phyloP scores from a whole-genome alignment of 23 tunicate genomes.

The Halocynthia roretzi region DNA sequence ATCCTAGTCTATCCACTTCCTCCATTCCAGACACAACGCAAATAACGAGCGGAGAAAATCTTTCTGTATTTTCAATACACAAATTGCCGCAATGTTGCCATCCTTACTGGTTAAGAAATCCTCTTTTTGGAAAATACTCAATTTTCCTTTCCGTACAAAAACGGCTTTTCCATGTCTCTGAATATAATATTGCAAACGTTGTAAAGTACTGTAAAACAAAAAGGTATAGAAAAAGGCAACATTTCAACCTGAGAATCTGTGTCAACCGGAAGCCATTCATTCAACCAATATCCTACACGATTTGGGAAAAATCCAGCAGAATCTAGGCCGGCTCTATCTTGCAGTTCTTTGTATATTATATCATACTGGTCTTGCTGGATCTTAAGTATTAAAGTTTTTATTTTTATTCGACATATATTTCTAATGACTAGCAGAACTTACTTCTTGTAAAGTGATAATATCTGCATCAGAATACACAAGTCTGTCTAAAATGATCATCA shows the following conservation, averaged over 20 bases:
- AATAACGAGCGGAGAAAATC: neutral
- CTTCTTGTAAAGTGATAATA: constrained; percentile 24
- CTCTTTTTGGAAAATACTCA: neutral
- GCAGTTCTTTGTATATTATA: neutral
- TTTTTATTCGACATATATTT: neutral
- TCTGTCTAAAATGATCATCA: constrained; percentile 9
- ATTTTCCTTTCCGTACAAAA: constrained; percentile 7
- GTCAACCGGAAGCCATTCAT: constrained; percentile 8
- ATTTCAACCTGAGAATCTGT: neutral
- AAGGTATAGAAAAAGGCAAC: neutral
- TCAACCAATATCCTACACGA: constrained; percentile 1
- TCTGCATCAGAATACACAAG: constrained; percentile 1
- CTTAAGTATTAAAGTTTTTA: neutral
- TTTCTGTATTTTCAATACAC: neutral
- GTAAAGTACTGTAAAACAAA: neutral
- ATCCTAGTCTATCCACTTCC: neutral
- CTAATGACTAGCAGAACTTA: neutral
- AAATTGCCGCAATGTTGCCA: neutral
- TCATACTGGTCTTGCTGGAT: constrained; percentile 12
- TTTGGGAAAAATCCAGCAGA: neutral
- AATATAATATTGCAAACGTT: too few relatives aligned
- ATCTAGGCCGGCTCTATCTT: neutral
- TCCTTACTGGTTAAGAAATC: constrained; percentile 5
- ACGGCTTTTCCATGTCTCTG: constrained; percentile 12
- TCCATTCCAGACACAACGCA: constrained; percentile 2